These are phyloP conservation scores for Oxyruncus cristatus DNA, from an alignment of 2,113 vertebrate genomes.

Conservation along the genomic window DNA sequence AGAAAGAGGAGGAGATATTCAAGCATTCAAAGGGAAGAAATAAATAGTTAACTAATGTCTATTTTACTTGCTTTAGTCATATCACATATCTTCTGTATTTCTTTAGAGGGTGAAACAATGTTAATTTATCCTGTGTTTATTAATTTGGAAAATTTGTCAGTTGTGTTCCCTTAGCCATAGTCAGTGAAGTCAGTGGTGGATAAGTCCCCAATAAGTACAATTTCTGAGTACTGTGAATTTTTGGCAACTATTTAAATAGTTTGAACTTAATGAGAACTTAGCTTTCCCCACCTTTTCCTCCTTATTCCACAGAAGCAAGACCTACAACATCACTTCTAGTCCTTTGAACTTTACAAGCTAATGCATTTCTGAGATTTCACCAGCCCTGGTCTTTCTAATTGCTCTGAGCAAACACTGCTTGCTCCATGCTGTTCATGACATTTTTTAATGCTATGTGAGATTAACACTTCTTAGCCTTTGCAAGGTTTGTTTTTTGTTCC, in stretches of 20 bases:
- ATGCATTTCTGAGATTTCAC: background rate
- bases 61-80: background rate
- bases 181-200: background rate
- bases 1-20: background rate
- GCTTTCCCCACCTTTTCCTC: background rate
- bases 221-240: background rate
- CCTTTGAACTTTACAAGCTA: background rate
- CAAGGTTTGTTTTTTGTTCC: background rate
- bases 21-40: background rate
- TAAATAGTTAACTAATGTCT: background rate
- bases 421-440: background rate
- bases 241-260: background rate
- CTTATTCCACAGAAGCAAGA: background rate
- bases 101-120: background rate
- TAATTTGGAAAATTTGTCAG: background rate
- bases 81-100: background rate
- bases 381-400: background rate
- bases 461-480: conserved; percentile 4
- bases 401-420: background rate
- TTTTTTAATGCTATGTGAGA: background rate
- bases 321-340: background rate
- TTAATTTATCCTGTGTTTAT: background rate
- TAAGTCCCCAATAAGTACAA: background rate
- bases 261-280: background rate
- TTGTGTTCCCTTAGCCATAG: background rate